phyloP scores from a whole-genome alignment of 2,888 invertebrate genomes.

The Lasioglossum leucozonium region DNA sequence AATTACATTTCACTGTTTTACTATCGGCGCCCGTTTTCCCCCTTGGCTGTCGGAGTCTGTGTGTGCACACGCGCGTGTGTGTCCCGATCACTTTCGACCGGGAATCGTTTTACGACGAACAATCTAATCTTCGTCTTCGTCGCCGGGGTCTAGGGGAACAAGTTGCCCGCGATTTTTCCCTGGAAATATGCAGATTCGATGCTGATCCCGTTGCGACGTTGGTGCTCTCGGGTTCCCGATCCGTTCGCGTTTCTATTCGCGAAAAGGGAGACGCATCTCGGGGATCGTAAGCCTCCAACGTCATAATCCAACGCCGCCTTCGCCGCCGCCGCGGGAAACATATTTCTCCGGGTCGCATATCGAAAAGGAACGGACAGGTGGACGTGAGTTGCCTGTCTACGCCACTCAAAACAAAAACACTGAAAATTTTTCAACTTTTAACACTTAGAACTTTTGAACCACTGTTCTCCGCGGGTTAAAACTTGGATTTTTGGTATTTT shows the following conservation, averaged over 20 bases:
- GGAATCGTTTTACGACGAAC: constrained; percentile 15
- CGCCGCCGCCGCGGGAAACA: constrained; percentile 17
- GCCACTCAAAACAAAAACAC: no score
- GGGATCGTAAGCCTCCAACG: constrained; percentile 30
- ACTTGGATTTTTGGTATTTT: no score
- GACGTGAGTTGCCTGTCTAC: background rate
- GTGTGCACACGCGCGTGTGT: background rate
- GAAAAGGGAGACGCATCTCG: constrained; percentile 21
- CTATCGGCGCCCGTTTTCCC: background rate
- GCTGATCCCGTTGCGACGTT: background rate
- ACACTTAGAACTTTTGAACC: no score
- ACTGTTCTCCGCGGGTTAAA: no score
- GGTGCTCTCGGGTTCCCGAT: constrained; percentile 29
- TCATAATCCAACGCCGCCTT: constrained; percentile 39
- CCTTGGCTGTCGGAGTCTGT: background rate
- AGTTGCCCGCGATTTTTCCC: constrained; percentile 8
- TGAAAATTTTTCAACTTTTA: no score
- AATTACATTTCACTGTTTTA: constrained; percentile 24
- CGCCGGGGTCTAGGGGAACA: background rate
- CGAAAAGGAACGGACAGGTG: background rate
- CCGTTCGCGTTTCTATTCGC: constrained; percentile 10
- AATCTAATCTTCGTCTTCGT: constrained; percentile 15
- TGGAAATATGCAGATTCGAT: constrained; percentile 29
- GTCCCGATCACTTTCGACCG: constrained; percentile 6
- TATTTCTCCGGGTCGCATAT: constrained; percentile 40